Conservation (phyloP, 2,113 vertebrate genomes). For the Stigmatopora nigra region DNA sequence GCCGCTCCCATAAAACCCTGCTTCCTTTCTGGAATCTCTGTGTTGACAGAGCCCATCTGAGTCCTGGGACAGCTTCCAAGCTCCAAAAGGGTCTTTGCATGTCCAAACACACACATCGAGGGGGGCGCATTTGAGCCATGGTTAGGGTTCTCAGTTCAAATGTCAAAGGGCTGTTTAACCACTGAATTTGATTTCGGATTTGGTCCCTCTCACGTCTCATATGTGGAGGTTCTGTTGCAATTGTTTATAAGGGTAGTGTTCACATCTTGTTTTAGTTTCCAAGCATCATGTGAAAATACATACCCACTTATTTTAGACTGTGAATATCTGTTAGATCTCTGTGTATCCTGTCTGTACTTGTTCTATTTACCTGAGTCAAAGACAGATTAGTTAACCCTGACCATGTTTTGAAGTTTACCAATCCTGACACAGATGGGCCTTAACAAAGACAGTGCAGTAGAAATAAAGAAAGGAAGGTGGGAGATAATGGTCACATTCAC, state of each 20-base stretch:
- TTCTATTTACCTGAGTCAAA: conserved; percentile 63
- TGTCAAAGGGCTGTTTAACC: conserved; percentile 9
- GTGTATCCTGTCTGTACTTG: conserved; percentile 66
- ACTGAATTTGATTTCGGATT: conserved; percentile 3
- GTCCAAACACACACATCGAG: conserved; percentile 37
- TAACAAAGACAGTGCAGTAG: conserved; percentile 2
- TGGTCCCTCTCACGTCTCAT: conserved; percentile 2
- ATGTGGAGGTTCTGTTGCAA: conserved; percentile 30
- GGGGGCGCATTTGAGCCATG: conserved; percentile 9
- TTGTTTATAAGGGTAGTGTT: conserved; percentile 58
- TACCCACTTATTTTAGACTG: conserved; percentile 49
- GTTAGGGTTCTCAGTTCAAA: conserved; percentile 21
- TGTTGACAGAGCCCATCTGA: conserved; percentile 76
- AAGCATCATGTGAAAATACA: conserved; percentile 60
- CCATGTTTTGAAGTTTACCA: conserved; percentile 24
- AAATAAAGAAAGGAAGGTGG: conserved; percentile 9
- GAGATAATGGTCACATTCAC: conserved; percentile 18
- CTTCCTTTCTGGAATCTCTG: conserved; percentile 70
- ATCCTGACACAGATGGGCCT: conserved; percentile 24
- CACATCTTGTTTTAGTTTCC: conserved; percentile 61
- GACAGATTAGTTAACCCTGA: conserved; percentile 61
- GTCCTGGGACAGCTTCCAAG: conserved; percentile 69
- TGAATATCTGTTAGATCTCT: conserved; percentile 41
- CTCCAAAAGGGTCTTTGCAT: conserved; percentile 49
- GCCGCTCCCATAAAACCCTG: conserved; percentile 63